A percentile compares a stretch with the other conserved stretches of the same genome.
These are phyloP conservation scores for Apis laboriosa DNA, from an alignment of 1,140 invertebrate species.

Conservation along the genomic window DNA sequence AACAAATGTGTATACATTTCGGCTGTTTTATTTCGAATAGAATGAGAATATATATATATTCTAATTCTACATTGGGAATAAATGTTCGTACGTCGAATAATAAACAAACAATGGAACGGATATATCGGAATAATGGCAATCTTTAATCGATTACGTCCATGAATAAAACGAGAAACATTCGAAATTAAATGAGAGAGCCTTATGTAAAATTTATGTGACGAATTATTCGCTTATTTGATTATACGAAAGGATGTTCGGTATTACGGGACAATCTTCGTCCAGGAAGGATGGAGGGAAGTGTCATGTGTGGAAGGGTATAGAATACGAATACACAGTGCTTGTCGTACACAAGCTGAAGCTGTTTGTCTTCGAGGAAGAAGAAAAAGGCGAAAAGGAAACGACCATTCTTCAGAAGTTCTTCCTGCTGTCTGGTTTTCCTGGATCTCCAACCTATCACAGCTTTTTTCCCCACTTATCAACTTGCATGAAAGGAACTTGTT, in stretches of 20 bases:
- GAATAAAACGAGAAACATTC: neutral
- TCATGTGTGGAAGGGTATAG: neutral
- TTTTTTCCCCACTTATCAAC: constrained; percentile 5
- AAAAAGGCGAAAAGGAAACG: constrained; percentile 29
- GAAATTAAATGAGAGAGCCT: constrained; percentile 8
- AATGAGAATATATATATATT: neutral
- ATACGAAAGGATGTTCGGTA: neutral
- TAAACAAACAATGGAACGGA: constrained; percentile 12
- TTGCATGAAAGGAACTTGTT: constrained; percentile 13
- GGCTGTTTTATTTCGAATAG: neutral
- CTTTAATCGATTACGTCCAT: neutral
- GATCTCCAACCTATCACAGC: constrained; percentile 43
- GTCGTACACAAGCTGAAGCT: constrained; percentile 36
- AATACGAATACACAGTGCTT: constrained; percentile 31
- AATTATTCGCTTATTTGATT: constrained; percentile 10
- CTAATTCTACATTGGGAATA: neutral
- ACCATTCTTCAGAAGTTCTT: constrained; percentile 66
- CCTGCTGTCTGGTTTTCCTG: constrained; percentile 44
- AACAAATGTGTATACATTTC: neutral
- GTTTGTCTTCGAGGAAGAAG: constrained; percentile 54
- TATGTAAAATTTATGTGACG: neutral
- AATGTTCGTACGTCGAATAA: neutral
- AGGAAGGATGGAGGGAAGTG: neutral
- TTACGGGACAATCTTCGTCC: neutral
- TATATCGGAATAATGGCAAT: neutral